These are phyloP conservation scores for Palythoa grandiflora DNA, from an alignment of 92 coral and sea anemone species.

Conservation along the genomic window DNA sequence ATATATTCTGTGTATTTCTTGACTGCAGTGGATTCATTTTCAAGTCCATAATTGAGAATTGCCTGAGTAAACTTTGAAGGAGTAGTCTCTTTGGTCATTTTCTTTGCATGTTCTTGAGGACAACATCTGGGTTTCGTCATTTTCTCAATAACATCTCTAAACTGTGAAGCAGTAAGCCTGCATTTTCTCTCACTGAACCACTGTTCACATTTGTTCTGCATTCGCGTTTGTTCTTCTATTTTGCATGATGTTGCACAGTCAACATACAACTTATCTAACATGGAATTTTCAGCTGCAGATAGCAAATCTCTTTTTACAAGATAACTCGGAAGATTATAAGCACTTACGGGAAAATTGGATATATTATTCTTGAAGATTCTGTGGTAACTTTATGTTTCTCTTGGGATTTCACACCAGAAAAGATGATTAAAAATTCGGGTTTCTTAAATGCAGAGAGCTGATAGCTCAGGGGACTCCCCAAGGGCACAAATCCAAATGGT, in stretches of 20 bases:
- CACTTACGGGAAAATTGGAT: not conserved
- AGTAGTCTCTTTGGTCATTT: not conserved
- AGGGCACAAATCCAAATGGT: conserved; percentile 37
- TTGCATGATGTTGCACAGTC: not conserved
- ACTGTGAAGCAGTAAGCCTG: not conserved
- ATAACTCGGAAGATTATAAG: not conserved
- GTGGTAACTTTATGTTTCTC: not conserved
- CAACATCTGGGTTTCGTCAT: conserved; percentile 2
- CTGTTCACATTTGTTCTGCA: conserved; percentile 14
- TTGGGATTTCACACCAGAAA: conserved; percentile 16
- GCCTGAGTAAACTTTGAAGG: conserved; percentile 25
- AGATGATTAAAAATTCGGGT: conserved; percentile 24
- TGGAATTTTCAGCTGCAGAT: not conserved
- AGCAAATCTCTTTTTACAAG: not conserved
- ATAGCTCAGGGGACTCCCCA: conserved; percentile 49
- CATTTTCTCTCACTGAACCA: not conserved
- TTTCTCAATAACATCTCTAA: not conserved
- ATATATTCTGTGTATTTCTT: too few species aligned
- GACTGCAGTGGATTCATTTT: too few species aligned
- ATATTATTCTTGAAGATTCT: not conserved
- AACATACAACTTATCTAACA: not conserved
- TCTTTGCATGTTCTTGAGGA: conserved; percentile 32
- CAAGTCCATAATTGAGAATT: not conserved
- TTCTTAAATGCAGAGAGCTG: conserved; percentile 27
- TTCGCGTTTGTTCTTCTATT: conserved; percentile 6